phyloP scores from a whole-genome alignment of 2,797 vertebrate species.

The Gadopsis marmoratus region DNA sequence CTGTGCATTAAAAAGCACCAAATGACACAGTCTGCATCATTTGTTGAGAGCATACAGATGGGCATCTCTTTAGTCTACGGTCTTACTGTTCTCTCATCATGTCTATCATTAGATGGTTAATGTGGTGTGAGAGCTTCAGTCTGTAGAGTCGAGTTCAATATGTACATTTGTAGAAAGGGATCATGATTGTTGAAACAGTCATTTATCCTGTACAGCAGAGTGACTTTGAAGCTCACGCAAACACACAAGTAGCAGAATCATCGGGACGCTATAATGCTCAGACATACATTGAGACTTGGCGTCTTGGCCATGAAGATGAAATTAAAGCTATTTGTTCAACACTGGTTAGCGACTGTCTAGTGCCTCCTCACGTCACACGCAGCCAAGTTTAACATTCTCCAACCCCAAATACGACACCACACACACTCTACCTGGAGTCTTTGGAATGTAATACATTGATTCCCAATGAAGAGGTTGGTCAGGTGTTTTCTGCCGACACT shows the following conservation, averaged over 20 bases:
- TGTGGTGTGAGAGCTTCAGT: slow-evolving; percentile 23
- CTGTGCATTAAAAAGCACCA: slow-evolving; percentile 76
- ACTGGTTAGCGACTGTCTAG: slow-evolving; percentile 56
- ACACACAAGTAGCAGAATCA: slow-evolving; percentile 54
- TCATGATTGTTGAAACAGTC: slow-evolving; percentile 37
- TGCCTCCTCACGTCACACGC: slow-evolving; percentile 39
- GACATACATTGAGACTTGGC: slow-evolving; percentile 61
- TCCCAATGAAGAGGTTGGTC: slow-evolving; percentile 54
- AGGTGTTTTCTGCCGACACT: slow-evolving; percentile 36
- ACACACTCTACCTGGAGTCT: slow-evolving; percentile 66
- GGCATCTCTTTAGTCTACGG: slow-evolving; percentile 19
- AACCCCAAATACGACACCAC: slow-evolving; percentile 17
- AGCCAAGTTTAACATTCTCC: slow-evolving; percentile 55
- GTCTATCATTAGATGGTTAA: slow-evolving; percentile 25
- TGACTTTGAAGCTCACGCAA: slow-evolving; percentile 26
- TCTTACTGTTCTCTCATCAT: slow-evolving; percentile 25
- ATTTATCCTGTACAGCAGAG: slow-evolving; percentile 55
- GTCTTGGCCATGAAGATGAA: slow-evolving; percentile 64
- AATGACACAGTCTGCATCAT: slow-evolving; percentile 46
- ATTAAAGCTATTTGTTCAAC: slow-evolving; percentile 82
- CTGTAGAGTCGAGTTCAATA: slow-evolving; percentile 12
- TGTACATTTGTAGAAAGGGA: slow-evolving; percentile 47
- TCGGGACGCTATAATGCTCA: slow-evolving; percentile 47
- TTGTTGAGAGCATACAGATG: slow-evolving; percentile 30
- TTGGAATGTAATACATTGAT: slow-evolving; percentile 83